Base-by-base conservation (phyloP, 2,797 vertebrate species). In the Silurus lanzhouensis region DNA sequence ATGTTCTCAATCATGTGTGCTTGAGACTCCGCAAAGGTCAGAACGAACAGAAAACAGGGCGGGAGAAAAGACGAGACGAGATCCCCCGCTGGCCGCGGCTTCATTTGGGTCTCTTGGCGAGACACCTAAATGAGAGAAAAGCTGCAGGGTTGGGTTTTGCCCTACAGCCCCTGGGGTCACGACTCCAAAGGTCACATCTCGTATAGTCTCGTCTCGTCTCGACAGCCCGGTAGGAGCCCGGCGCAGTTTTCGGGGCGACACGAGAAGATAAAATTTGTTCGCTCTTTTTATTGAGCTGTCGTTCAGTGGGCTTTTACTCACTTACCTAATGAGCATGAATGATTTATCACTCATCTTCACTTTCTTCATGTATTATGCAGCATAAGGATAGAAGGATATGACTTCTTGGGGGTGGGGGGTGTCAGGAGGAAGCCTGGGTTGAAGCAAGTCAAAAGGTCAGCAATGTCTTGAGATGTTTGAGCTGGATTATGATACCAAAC, bases 401-500 rank as follows among this genome's bases (percentile, higher is more conserved):
- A 31, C 60, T 48, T 55, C 64, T 48, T 20, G 25, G 15, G 22
- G 55, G 31, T 7, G 58, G 74, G 58, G 57, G 57, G 44, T 52
- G 27, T 71, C 25, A 25, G 48, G 31, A 85, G 63, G 67, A 66
- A 75, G 25, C n/a, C 8, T 48, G 63, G 70, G 46, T 17, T 82
- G 46, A 82, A 71, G 83, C 77, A 85, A 57, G 31, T 83, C 17
- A 22, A 55, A 55, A 60, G 78, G 27, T 71, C 77, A 25, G 85
- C 58, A 81, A 74, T 19, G 67, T 46, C 79, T 84, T 77, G 71
- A 57, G n/a, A 87, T 88, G 93, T 94, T 93, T 93, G 92, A 93
- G 90, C 92, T 89, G 88, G 91, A 90, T 89, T 89, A 89, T 71
- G 92, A 94, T 94, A 94, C 48, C 22, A 94, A 94, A 94, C 92